A percentile compares a stretch with the other conserved stretches of the same genome.
phyloP scores from a whole-genome alignment of 2,113 vertebrate genomes.

The Turnix velox region DNA sequence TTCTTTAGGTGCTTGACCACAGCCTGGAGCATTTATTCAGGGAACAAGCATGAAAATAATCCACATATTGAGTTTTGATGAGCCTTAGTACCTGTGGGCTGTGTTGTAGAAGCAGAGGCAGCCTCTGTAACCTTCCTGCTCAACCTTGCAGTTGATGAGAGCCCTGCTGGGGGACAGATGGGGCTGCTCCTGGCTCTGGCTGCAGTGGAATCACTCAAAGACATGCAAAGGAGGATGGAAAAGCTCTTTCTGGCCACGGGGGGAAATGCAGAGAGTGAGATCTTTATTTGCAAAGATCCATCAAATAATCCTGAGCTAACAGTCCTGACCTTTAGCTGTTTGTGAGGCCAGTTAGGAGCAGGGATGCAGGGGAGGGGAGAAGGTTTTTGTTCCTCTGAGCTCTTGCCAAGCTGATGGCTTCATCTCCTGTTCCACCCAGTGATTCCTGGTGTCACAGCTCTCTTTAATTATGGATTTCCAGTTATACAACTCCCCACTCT shows the following conservation, averaged over 20 bases:
- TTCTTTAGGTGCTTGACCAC: neutral
- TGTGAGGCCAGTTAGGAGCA: fast-evolving
- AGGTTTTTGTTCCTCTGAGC: neutral
- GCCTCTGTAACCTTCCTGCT: neutral
- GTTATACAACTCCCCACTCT: neutral
- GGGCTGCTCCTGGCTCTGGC: neutral
- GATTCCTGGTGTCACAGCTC: neutral
- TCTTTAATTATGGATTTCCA: neutral
- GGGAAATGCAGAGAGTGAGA: neutral
- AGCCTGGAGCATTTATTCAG: fast-evolving
- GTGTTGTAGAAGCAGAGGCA: neutral
- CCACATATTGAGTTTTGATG: fast-evolving
- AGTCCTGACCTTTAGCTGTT: neutral
- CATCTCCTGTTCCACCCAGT: neutral
- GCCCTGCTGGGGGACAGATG: fast-evolving
- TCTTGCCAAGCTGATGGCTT: neutral
- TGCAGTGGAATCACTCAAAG: neutral
- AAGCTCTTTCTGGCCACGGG: neutral
- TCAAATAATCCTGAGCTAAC: neutral
- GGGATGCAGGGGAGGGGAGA: neutral
- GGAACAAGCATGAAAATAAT: too few relatives aligned
- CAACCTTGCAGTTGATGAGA: neutral
- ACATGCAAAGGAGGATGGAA: neutral
- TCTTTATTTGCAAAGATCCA: neutral
- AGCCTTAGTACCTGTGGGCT: neutral